phyloP scores from a whole-genome alignment of 1,140 invertebrate genomes.

The Anadara kagoshimensis region DNA sequence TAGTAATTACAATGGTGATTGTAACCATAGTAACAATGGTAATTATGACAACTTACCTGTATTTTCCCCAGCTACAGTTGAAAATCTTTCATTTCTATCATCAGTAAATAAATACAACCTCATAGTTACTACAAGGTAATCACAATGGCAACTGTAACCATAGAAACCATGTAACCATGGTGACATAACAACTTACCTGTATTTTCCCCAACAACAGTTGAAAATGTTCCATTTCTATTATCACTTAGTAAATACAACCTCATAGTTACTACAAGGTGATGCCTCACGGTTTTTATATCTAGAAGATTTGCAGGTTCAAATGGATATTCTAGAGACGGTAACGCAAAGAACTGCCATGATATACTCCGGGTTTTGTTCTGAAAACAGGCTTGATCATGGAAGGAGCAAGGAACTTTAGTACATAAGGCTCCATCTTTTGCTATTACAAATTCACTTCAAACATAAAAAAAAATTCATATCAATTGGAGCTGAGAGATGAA shows the following conservation, averaged over 20 bases:
- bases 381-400: conserved; percentile 61
- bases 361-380: conserved; percentile 70
- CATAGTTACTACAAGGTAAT: conserved; percentile 57
- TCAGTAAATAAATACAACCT: conserved; percentile 55
- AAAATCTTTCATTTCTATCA: conserved; percentile 61
- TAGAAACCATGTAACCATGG: too few species aligned
- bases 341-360: conserved; percentile 67
- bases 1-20: too few species aligned
- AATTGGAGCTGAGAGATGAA: neutral
- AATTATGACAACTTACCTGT: conserved; percentile 50
- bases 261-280: conserved; percentile 59
- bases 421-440: conserved; percentile 64
- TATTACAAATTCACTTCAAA: conserved; percentile 44
- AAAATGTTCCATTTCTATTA: conserved; percentile 61
- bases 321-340: conserved; percentile 63
- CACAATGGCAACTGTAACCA: too few species aligned
- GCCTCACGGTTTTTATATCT: conserved; percentile 59
- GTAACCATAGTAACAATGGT: neutral
- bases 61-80: conserved; percentile 52
- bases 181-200: conserved; percentile 45
- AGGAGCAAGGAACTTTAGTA: conserved; percentile 53
- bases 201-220: conserved; percentile 52
- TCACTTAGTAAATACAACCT: conserved; percentile 55
- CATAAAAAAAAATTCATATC: neutral
- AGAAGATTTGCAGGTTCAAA: conserved; percentile 51